Evolutionary conservation across 1,140 invertebrate genomes (phyloP).

Genomic region (Drosophila persimilis): DNA sequence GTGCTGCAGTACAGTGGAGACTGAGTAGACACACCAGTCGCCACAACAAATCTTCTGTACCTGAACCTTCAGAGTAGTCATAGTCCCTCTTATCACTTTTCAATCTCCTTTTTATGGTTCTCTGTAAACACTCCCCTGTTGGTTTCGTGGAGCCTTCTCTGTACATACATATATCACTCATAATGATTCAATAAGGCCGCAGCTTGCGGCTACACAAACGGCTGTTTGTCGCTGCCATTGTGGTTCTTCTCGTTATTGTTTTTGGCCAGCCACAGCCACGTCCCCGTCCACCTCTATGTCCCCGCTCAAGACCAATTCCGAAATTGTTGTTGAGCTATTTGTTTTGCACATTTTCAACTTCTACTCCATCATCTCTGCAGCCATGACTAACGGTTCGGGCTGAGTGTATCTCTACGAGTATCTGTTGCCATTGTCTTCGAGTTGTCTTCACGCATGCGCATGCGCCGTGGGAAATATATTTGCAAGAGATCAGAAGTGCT

Average conservation of each 20-base stretch:
- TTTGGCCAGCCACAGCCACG: slow-evolving; percentile 35
- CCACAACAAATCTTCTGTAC: too few species aligned
- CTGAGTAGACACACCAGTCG: too few species aligned
- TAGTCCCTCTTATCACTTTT: too few species aligned
- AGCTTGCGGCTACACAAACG: slow-evolving; percentile 37
- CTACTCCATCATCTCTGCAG: slow-evolving; percentile 47
- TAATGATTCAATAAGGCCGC: slow-evolving; percentile 62
- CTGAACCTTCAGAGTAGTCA: too few species aligned
- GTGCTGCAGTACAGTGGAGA: slow-evolving; percentile 23
- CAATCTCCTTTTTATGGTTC: too few species aligned
- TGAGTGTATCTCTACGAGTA: neutral
- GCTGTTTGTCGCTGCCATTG: slow-evolving; percentile 48
- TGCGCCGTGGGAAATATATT: slow-evolving; percentile 49
- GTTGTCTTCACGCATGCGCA: slow-evolving; percentile 47
- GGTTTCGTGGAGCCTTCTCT: neutral
- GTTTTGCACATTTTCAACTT: slow-evolving; percentile 46
- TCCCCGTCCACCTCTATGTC: too few species aligned
- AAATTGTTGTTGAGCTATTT: slow-evolving; percentile 44
- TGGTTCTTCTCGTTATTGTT: slow-evolving; percentile 45
- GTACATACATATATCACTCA: slow-evolving; percentile 30
- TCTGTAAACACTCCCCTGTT: too few species aligned
- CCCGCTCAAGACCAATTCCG: slow-evolving; percentile 28
- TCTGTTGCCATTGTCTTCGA: slow-evolving; percentile 9
- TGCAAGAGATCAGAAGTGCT: slow-evolving; percentile 22
- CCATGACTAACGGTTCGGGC: slow-evolving; percentile 39